These are phyloP conservation scores for Bathybates hornii DNA, from an alignment of 2,113 vertebrate species.

Conservation along the genomic window DNA sequence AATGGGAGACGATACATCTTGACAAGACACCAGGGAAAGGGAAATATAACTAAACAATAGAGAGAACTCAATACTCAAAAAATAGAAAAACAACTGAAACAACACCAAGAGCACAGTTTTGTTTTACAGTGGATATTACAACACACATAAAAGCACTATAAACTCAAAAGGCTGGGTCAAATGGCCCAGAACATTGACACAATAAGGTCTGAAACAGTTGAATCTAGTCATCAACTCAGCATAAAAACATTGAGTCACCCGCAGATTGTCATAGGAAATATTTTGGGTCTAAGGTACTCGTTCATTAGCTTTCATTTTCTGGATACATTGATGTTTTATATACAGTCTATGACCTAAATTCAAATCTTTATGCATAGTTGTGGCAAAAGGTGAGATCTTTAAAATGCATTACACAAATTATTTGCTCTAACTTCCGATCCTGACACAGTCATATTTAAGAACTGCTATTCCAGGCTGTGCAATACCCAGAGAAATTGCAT, in stretches of 20 bases:
- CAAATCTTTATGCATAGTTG: background rate
- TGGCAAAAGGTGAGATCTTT: background rate
- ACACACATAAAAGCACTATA: background rate
- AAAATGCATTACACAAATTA: too few relatives aligned
- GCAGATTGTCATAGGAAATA: background rate
- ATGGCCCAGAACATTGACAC: background rate
- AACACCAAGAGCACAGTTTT: background rate
- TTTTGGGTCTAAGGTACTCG: rapidly evolving
- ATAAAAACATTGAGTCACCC: background rate
- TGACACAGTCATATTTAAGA: too few relatives aligned
- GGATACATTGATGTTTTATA: background rate
- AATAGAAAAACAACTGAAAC: background rate
- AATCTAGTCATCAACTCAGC: background rate
- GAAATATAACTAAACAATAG: background rate
- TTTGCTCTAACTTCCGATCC: too few relatives aligned
- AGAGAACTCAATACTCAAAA: background rate
- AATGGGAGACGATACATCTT: rapidly evolving
- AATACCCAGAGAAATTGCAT: too few relatives aligned
- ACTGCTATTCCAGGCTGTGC: too few relatives aligned
- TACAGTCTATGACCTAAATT: background rate
- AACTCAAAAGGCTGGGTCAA: background rate
- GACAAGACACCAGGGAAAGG: background rate
- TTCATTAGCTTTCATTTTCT: background rate
- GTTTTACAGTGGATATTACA: background rate
- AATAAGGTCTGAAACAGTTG: rapidly evolving